Conservation (phyloP, 1,140 invertebrate genomes). For the Anastatus disparis region DNA sequence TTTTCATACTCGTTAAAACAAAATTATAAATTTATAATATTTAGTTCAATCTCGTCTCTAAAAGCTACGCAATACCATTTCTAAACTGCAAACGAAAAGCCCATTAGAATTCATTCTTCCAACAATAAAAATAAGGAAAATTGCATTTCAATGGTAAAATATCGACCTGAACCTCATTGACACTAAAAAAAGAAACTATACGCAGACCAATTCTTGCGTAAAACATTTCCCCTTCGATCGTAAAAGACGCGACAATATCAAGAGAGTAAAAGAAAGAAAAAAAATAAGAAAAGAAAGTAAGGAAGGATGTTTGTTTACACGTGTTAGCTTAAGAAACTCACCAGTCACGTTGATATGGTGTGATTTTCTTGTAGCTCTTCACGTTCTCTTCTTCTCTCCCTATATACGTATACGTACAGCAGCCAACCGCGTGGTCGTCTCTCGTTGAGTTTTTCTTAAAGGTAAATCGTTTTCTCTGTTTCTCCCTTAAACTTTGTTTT, state of each 20-base stretch:
- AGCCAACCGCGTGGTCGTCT: too few relatives aligned
- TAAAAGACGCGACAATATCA: not conserved
- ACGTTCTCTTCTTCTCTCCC: not conserved
- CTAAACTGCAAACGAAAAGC: not conserved
- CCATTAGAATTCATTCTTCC: not conserved
- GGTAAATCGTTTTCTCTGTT: conserved; percentile 25
- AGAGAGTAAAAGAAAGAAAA: not conserved
- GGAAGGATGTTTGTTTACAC: too few relatives aligned
- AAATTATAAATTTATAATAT: too few relatives aligned
- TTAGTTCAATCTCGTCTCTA: too few relatives aligned
- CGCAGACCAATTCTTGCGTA: not conserved
- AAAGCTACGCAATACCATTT: too few relatives aligned
- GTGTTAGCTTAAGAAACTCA: conserved; percentile 18
- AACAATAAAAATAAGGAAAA: not conserved
- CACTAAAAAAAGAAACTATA: not conserved
- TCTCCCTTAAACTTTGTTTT: too few relatives aligned
- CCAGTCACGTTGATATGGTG: conserved; percentile 35
- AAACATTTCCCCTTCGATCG: not conserved
- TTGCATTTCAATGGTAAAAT: not conserved
- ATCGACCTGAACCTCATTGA: not conserved
- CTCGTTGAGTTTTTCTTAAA: too few relatives aligned
- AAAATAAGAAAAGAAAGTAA: too few relatives aligned
- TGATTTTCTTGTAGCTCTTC: conserved; percentile 4
- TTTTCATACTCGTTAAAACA: too few relatives aligned
- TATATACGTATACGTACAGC: too few relatives aligned